phyloP scores from a whole-genome alignment of 1,140 invertebrate genomes.

The Octopus bimaculoides region DNA sequence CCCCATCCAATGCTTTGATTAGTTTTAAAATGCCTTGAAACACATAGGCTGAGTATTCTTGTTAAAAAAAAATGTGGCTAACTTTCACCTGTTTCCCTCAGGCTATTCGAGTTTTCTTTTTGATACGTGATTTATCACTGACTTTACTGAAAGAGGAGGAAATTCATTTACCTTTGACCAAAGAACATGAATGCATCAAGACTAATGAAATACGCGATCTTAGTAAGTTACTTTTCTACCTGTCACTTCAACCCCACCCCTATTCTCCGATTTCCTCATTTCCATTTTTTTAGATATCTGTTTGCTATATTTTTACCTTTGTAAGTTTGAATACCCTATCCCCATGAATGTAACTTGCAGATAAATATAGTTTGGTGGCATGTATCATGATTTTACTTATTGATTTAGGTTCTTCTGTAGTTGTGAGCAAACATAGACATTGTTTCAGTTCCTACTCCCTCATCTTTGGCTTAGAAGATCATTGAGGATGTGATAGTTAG shows the following conservation, averaged over 20 bases:
- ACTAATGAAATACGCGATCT: slow-evolving; percentile 89
- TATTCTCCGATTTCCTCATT: background rate
- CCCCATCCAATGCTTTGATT: too few species aligned
- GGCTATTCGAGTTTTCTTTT: slow-evolving; percentile 92
- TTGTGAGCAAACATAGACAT: too few species aligned
- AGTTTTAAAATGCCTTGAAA: too few species aligned
- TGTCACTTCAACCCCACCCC: slow-evolving; percentile 9
- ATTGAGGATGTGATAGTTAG: too few species aligned
- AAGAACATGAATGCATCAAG: slow-evolving; percentile 84
- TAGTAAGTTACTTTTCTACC: slow-evolving; percentile 66
- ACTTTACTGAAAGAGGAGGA: slow-evolving; percentile 79
- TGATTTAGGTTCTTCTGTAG: too few species aligned
- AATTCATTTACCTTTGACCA: slow-evolving; percentile 86
- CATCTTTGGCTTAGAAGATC: too few species aligned
- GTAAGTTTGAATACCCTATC: background rate
- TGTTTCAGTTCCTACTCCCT: too few species aligned
- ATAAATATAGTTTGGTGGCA: too few species aligned
- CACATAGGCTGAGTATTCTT: too few species aligned
- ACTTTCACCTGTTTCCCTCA: slow-evolving; percentile 33
- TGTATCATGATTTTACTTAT: too few species aligned
- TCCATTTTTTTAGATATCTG: background rate
- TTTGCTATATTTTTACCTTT: slow-evolving; percentile 9
- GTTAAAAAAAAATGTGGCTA: too few species aligned
- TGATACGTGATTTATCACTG: slow-evolving; percentile 81
- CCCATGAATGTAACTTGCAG: background rate